A percentile compares a stretch with the other conserved stretches of the same genome.
Conservation (phyloP, 1,140 invertebrate genomes). For the Sycophila sp. region DNA sequence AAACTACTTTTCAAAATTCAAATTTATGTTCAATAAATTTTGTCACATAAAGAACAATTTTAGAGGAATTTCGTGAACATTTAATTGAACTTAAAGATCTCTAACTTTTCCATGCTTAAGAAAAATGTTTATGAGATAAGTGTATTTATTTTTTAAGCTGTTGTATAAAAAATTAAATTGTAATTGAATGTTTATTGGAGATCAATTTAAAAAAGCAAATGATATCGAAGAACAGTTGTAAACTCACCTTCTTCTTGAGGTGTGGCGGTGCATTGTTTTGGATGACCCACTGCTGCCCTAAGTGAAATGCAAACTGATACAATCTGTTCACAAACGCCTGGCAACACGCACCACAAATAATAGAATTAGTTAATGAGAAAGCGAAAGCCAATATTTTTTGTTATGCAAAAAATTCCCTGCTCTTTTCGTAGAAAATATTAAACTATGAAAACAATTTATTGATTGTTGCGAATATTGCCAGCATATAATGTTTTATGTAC, state of each 20-base stretch:
- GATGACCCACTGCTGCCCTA: conserved; percentile 84
- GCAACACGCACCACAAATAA: conserved; percentile 67
- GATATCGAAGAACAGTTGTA: conserved; percentile 44
- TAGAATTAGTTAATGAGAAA: conserved; percentile 64
- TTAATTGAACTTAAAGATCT: not conserved
- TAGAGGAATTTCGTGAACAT: not conserved
- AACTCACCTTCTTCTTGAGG: conserved; percentile 75
- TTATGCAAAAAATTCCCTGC: conserved; percentile 6
- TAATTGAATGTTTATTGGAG: not conserved
- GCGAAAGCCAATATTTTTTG: conserved; percentile 48
- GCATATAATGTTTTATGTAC: conserved; percentile 12
- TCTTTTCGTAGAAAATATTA: not conserved
- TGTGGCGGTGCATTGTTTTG: conserved; percentile 72
- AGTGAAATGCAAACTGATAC: conserved; percentile 79
- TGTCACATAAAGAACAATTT: not conserved
- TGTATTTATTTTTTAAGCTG: no score
- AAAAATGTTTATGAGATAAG: no score
- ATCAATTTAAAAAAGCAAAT: conserved; percentile 23
- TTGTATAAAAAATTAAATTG: no score
- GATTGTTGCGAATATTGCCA: conserved; percentile 41
- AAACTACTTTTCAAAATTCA: not conserved
- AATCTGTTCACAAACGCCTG: conserved; percentile 71
- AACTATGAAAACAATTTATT: not conserved
- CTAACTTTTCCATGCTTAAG: conserved; percentile 24
- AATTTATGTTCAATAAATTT: conserved; percentile 5